Conservation (phyloP, 2,888 invertebrate genomes). For the Phorcus lineatus region DNA sequence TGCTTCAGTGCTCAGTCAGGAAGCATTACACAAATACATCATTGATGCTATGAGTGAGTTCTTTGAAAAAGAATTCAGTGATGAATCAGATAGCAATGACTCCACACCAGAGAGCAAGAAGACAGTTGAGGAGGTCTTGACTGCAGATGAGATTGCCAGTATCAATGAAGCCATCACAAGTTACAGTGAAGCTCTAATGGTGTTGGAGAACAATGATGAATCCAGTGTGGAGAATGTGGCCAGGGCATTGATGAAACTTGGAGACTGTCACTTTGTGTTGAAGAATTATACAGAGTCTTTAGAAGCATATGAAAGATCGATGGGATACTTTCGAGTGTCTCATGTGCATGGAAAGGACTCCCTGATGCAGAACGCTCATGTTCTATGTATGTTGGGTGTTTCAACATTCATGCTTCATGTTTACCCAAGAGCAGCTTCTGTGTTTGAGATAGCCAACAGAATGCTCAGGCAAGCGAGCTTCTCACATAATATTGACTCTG, state of each 20-base stretch:
- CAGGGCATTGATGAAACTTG: slow-evolving; percentile 68
- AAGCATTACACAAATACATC: slow-evolving; percentile 66
- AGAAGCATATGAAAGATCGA: slow-evolving; percentile 70
- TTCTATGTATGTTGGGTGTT: slow-evolving; percentile 72
- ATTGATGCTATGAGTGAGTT: slow-evolving; percentile 69
- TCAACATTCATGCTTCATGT: slow-evolving; percentile 72
- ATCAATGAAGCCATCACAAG: slow-evolving; percentile 71
- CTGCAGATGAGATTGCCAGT: slow-evolving; percentile 52
- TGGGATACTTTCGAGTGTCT: slow-evolving; percentile 64
- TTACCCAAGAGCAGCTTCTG: slow-evolving; percentile 71
- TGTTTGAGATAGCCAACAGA: slow-evolving; percentile 71
- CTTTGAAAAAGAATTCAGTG: slow-evolving; percentile 67
- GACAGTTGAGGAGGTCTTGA: slow-evolving; percentile 36
- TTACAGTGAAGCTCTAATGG: slow-evolving; percentile 67
- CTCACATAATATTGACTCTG: background rate
- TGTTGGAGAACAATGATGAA: slow-evolving; percentile 63
- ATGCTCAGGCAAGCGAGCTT: slow-evolving; percentile 63
- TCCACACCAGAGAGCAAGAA: slow-evolving; percentile 42
- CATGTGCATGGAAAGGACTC: slow-evolving; percentile 63
- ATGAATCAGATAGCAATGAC: slow-evolving; percentile 45
- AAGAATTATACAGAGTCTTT: slow-evolving; percentile 70
- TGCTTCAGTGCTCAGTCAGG: slow-evolving; percentile 64
- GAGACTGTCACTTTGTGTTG: slow-evolving; percentile 72
- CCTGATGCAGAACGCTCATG: slow-evolving; percentile 71
- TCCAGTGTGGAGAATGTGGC: slow-evolving; percentile 63